Evolutionary conservation across 1,140 invertebrate genomes (phyloP).

Genomic region (Phocides pigmalion): DNA sequence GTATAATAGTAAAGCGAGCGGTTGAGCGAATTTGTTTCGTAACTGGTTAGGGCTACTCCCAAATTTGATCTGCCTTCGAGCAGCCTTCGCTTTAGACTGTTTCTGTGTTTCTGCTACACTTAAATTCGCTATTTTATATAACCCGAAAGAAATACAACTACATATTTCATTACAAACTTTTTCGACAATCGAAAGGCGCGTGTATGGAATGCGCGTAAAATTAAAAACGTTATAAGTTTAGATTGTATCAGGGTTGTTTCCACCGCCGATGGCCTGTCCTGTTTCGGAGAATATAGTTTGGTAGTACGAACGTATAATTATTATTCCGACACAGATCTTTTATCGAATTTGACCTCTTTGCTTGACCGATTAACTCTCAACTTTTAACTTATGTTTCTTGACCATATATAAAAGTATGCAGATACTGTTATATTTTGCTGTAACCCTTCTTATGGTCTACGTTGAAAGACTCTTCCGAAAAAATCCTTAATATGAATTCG

Average conservation of each 20-base stretch:
- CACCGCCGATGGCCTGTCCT: neutral
- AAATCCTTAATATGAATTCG: too few species aligned
- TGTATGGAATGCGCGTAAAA: conserved; percentile 18
- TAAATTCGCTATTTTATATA: neutral
- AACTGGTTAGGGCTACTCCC: too few species aligned
- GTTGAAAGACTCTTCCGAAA: too few species aligned
- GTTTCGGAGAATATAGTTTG: conserved; percentile 16
- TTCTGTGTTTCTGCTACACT: too few species aligned
- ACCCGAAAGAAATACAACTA: neutral
- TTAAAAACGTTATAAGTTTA: conserved; percentile 28
- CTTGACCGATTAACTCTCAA: conserved; percentile 9
- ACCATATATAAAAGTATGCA: neutral
- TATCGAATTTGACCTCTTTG: conserved; percentile 21
- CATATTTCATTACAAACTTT: neutral
- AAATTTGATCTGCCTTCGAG: too few species aligned
- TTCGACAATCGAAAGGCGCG: conserved; percentile 12
- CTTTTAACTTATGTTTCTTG: neutral
- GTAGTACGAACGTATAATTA: conserved; percentile 23
- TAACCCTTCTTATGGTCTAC: too few species aligned
- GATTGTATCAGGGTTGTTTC: conserved; percentile 19
- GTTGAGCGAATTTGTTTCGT: too few species aligned
- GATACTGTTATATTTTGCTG: neutral
- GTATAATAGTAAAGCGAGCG: too few species aligned
- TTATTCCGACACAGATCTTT: conserved; percentile 33
- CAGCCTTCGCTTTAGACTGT: too few species aligned